A percentile compares a stretch with the other conserved stretches of the same genome.
Conservation (phyloP, 2,113 vertebrate species). For the Actenoides hombroni region DNA sequence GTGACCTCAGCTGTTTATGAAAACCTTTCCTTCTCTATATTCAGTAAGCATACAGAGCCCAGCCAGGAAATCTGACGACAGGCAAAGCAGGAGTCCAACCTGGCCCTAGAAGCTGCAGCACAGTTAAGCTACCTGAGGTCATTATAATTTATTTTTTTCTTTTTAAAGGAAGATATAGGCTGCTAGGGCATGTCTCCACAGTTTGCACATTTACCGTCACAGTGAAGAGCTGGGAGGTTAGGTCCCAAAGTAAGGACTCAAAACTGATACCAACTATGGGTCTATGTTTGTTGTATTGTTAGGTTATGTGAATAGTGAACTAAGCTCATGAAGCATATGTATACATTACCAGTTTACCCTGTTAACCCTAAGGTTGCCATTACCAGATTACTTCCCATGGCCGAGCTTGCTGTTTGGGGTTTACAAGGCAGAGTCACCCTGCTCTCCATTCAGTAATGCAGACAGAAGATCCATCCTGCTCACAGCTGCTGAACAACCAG, state of each 20-base stretch:
- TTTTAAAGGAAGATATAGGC: not conserved
- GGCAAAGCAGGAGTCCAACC: not conserved
- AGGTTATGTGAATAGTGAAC: not conserved
- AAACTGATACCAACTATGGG: not conserved
- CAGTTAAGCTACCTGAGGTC: not conserved
- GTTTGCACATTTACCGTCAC: not conserved
- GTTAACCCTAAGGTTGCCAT: not conserved
- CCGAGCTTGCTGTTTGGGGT: not conserved
- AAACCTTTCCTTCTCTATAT: not conserved
- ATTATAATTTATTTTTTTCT: not conserved
- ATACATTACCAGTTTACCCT: not conserved
- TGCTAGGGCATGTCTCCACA: not conserved
- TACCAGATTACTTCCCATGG: not conserved
- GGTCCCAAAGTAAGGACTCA: not conserved
- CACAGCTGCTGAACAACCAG: not conserved
- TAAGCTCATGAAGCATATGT: not conserved
- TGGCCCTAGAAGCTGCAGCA: not conserved
- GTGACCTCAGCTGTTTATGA: not conserved
- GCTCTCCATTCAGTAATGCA: fast-evolving
- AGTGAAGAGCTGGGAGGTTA: not conserved
- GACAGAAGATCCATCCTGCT: not conserved
- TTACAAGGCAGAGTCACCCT: not conserved
- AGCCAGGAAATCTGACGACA: not conserved
- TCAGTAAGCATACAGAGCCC: not conserved
- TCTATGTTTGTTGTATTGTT: not conserved